Evolutionary conservation across 1,140 invertebrate genomes (phyloP).

Genomic region (Epicauta chinensis): DNA sequence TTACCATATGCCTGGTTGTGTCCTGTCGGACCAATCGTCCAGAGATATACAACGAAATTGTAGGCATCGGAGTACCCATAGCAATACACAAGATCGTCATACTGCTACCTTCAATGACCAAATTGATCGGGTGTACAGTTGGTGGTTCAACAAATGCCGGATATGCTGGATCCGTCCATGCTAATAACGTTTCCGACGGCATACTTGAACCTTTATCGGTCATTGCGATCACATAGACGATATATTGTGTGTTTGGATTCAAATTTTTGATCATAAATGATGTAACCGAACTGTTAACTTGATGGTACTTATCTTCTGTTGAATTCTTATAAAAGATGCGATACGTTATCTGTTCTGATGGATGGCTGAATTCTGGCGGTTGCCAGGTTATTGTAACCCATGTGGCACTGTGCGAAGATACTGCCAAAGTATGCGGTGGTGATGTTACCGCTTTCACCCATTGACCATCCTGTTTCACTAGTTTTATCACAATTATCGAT

Average conservation of each 20-base stretch:
- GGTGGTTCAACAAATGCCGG: slow-evolving; percentile 79
- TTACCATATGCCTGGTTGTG: slow-evolving; percentile 72
- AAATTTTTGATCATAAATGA: slow-evolving; percentile 63
- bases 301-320: slow-evolving; percentile 51
- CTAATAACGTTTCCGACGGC: slow-evolving; percentile 71
- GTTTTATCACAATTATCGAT: slow-evolving; percentile 67
- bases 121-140: slow-evolving; percentile 71
- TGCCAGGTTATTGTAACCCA: slow-evolving; percentile 75
- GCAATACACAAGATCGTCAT: slow-evolving; percentile 81
- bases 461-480: slow-evolving; percentile 46
- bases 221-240: slow-evolving; percentile 64
- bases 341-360: slow-evolving; percentile 66
- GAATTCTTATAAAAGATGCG: slow-evolving; percentile 62
- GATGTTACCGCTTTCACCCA: slow-evolving; percentile 58
- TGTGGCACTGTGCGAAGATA: slow-evolving; percentile 68
- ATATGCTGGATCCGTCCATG: slow-evolving; percentile 80
- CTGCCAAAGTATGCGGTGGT: slow-evolving; percentile 67
- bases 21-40: slow-evolving; percentile 69
- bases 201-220: slow-evolving; percentile 60
- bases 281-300: slow-evolving; percentile 57
- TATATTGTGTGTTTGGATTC: slow-evolving; percentile 70
- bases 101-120: slow-evolving; percentile 72
- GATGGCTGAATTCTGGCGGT: slow-evolving; percentile 69
- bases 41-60: slow-evolving; percentile 70
- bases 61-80: slow-evolving; percentile 72